These are phyloP conservation scores for Podarcis cretensis DNA, from an alignment of 2,113 vertebrate species.

Conservation along the genomic window DNA sequence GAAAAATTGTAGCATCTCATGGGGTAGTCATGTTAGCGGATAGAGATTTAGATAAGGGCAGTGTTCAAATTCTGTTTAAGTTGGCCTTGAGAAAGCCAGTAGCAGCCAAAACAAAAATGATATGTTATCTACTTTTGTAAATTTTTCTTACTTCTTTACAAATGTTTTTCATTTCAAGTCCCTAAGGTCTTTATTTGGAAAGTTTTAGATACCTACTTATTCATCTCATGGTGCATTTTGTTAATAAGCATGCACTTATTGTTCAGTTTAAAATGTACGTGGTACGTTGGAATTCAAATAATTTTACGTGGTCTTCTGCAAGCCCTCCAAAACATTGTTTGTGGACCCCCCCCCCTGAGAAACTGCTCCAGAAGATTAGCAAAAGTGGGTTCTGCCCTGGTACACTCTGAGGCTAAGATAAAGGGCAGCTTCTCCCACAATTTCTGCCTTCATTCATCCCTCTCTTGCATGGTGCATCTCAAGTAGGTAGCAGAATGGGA, in stretches of 20 bases:
- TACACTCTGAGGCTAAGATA: not conserved
- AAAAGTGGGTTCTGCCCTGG: not conserved
- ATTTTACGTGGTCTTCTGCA: not conserved
- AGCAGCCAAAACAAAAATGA: not conserved
- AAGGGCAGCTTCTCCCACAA: not conserved
- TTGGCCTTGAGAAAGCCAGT: not conserved
- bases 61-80: not conserved
- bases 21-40: not conserved
- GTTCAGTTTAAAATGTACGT: not conserved
- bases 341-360: not conserved
- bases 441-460: not conserved
- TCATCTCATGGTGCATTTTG: not conserved
- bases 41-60: not conserved
- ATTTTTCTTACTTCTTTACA: not conserved
- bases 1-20: not conserved
- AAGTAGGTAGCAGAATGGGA: not conserved
- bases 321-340: too few species aligned
- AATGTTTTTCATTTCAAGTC: not conserved
- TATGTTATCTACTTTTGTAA: not conserved
- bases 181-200: not conserved
- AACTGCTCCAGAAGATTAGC: not conserved
- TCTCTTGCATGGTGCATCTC: not conserved
- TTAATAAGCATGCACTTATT: not conserved
- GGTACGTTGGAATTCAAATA: not conserved
- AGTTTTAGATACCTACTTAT: not conserved